Conservation (phyloP, 1,140 invertebrate genomes). For the Cotesia vestalis region DNA sequence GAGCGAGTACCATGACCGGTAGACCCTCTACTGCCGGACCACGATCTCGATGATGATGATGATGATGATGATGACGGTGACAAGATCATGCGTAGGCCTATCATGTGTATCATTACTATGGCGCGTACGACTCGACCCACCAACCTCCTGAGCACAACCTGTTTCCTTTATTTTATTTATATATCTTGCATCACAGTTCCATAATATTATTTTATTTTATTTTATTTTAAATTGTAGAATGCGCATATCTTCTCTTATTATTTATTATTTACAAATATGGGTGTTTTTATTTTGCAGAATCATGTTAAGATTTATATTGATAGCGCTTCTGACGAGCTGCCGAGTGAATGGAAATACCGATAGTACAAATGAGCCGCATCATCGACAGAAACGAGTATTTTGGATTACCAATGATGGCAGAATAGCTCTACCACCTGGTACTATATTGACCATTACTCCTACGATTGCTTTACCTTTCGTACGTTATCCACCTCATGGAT, state of each 20-base stretch:
- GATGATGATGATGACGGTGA: too few relatives aligned
- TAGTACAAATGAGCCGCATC: conserved; percentile 64
- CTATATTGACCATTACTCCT: conserved; percentile 80
- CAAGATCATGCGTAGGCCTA: too few relatives aligned
- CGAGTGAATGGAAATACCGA: conserved; percentile 1
- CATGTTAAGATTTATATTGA: neutral
- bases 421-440: conserved; percentile 82
- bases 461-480: conserved; percentile 84
- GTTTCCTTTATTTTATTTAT: neutral
- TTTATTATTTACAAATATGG: neutral
- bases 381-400: conserved; percentile 80
- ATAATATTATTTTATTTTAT: too few relatives aligned
- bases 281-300: conserved; percentile 12
- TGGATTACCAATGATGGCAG: conserved; percentile 86
- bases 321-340: neutral
- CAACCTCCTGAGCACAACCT: conserved; percentile 9
- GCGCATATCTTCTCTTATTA: neutral
- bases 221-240: neutral
- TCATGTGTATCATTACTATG: too few relatives aligned
- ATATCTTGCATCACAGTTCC: too few relatives aligned
- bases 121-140: conserved; percentile 5
- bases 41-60: neutral
- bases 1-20: neutral
- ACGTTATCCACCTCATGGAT: conserved; percentile 83
- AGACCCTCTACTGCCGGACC: neutral